Percentiles rank a stretch among this genome's conserved stretches.
phyloP scores from a whole-genome alignment of 2,888 invertebrate species.

The Lobophora halterata region DNA sequence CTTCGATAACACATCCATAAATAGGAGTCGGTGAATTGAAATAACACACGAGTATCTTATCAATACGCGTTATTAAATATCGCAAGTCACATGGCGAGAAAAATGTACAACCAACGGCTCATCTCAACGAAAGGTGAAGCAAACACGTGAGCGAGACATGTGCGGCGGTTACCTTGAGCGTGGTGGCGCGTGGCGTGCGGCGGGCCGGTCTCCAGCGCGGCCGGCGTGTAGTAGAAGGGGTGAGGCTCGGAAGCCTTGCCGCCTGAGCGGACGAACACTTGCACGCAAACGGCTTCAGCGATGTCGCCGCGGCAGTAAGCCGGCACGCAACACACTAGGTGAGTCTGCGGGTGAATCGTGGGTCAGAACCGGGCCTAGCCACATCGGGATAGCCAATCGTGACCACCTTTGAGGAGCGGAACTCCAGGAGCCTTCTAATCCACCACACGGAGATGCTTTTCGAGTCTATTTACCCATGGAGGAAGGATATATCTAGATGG shows the following conservation, averaged over 20 bases:
- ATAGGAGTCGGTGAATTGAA: too few species aligned
- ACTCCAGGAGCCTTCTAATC: background rate
- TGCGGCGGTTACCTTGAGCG: constrained; percentile 56
- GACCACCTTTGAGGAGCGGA: constrained; percentile 1
- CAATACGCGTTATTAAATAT: too few species aligned
- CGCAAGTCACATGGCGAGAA: constrained; percentile 10
- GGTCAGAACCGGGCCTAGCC: constrained; percentile 4
- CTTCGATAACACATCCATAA: background rate
- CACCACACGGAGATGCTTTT: background rate
- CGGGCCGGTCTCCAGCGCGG: constrained; percentile 51
- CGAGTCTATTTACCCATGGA: constrained; percentile 1
- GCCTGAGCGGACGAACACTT: constrained; percentile 90
- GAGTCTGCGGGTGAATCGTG: constrained; percentile 81
- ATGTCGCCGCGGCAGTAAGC: constrained; percentile 86
- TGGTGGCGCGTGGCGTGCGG: constrained; percentile 57
- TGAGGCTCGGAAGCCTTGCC: constrained; percentile 93
- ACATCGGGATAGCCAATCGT: constrained; percentile 2
- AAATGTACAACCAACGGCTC: constrained; percentile 7
- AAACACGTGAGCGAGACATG: constrained; percentile 47
- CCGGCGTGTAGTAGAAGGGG: constrained; percentile 89
- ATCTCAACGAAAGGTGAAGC: constrained; percentile 18
- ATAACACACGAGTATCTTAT: too few species aligned
- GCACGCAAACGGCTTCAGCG: constrained; percentile 85
- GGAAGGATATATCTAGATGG: too few species aligned
- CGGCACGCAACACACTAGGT: constrained; percentile 92